Base-by-base conservation (phyloP, 2,113 vertebrate genomes). In the Corythoichthys intestinalis region DNA sequence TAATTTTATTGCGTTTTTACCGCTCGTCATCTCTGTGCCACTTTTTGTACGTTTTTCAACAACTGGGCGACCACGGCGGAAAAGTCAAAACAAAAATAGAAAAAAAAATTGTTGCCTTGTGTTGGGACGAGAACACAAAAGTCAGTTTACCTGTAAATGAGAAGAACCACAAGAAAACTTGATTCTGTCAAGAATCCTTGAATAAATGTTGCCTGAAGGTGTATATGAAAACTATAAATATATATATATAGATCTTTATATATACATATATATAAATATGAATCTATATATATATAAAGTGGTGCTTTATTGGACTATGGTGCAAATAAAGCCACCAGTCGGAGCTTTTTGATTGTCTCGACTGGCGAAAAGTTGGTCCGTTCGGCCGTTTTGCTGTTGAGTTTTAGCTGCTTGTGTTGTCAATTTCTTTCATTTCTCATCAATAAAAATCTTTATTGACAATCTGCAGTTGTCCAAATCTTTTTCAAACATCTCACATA, bases 121-220 rank as follows among this genome's bases (percentile, higher is more conserved):
- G 59, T 61, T 37, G 20, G 56, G 20, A 13, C 6, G 58, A 39
- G 11, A 58, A 58, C 93, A 96, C 67, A 89, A 44, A 96, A 95
- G 92, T 93, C 94, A 94, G 95, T 98, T 98, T 96, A 98, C 96
- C 94, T 98, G 96, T 97, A 96, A 89, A 97, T 93, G 94, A 94
- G 94, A 93, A 86, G 91, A 97, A 97, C 97, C 95, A 97, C 95
- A 93, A 94, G 92, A 96, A 17, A 96, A 96, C 93, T 96, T 96
- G 97, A 99, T 98, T 99, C 97, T 98, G 94, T 98, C 95, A 96
- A 96, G 96, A 98, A 98, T 98, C 96, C 91, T 95, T 93, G 95
- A 14, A 92, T 94, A 95, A 92, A 93, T 95, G 94, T 96, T 95
- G 94, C 95, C 96, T 98, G 96, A 94, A 94, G 93, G 94, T 98